A percentile compares a stretch with the other conserved stretches of the same genome.
Conservation (phyloP, 2,113 vertebrate genomes). For the Lagopus muta region DNA sequence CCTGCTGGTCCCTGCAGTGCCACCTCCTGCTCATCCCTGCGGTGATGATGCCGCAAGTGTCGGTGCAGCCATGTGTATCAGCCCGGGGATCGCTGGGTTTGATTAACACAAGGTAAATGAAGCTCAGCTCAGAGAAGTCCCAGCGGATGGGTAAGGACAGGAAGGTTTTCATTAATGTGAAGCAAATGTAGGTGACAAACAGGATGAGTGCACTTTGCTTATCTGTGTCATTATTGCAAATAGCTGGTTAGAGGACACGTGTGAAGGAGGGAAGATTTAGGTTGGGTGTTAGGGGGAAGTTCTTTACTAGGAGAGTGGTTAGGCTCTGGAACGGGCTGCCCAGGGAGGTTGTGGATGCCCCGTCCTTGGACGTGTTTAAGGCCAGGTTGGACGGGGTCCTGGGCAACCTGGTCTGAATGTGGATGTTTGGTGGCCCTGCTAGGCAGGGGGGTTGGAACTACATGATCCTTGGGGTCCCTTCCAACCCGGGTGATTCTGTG, state of each 20-base stretch:
- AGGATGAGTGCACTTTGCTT: not conserved
- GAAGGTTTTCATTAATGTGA: not conserved
- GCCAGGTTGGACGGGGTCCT: too few species aligned
- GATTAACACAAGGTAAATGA: constrained; percentile 25
- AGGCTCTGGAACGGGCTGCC: too few species aligned
- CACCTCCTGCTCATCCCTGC: not conserved
- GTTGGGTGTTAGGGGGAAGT: too few species aligned
- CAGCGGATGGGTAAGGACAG: not conserved
- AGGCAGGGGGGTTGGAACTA: too few species aligned
- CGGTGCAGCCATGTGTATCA: not conserved
- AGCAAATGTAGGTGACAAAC: not conserved
- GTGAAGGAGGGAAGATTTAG: too few species aligned
- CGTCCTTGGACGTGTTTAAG: too few species aligned
- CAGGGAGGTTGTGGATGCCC: too few species aligned
- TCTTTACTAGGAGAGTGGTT: too few species aligned
- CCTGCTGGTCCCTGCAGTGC: not conserved
- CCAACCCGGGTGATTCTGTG: too few species aligned
- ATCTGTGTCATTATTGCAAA: not conserved
- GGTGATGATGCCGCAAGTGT: not conserved
- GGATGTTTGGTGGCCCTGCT: too few species aligned
- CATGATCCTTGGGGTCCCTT: too few species aligned
- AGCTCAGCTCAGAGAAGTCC: not conserved
- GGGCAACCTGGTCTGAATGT: too few species aligned
- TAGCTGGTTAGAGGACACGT: not conserved
- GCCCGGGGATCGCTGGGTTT: not conserved